A percentile compares a stretch with the other conserved stretches of the same genome.
Evolutionary conservation across 2,888 invertebrate genomes (phyloP).

Genomic region (Tiphia femorata): DNA sequence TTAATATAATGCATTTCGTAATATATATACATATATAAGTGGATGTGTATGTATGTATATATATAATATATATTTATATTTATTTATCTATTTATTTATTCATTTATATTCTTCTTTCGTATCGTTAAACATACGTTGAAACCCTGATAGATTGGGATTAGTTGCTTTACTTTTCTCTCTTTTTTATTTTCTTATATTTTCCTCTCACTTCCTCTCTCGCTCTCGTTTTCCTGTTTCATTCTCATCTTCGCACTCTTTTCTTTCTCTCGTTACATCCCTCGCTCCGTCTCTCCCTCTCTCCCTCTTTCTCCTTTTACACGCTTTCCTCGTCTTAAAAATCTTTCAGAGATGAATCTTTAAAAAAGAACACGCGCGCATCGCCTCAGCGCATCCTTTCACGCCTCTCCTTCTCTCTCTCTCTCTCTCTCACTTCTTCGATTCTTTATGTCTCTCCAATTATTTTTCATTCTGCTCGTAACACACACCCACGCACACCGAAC

Average conservation of each 20-base stretch:
- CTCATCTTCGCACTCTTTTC: constrained; percentile 16
- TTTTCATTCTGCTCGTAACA: neutral
- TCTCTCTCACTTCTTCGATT: neutral
- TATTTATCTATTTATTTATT: constrained; percentile 40
- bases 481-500: constrained; percentile 12
- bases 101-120: constrained; percentile 46
- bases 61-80: constrained; percentile 36
- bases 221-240: constrained; percentile 11
- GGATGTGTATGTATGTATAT: constrained; percentile 43
- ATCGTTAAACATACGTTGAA: constrained; percentile 59
- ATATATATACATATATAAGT: constrained; percentile 60
- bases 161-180: constrained; percentile 19
- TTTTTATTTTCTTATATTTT: constrained; percentile 10
- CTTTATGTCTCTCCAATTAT: neutral
- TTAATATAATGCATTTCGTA: constrained; percentile 64
- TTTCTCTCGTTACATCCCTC: constrained; percentile 4
- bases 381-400: too few species aligned
- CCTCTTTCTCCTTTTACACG: too few species aligned
- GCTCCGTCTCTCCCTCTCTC: constrained; percentile 5
- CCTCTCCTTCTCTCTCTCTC: neutral
- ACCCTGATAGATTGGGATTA: constrained; percentile 65
- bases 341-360: too few species aligned
- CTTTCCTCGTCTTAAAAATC: too few species aligned
- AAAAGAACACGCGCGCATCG: too few species aligned
- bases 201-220: constrained; percentile 13